These are phyloP conservation scores for Mylabris sibirica DNA, from an alignment of 2,888 invertebrate species.

Conservation along the genomic window DNA sequence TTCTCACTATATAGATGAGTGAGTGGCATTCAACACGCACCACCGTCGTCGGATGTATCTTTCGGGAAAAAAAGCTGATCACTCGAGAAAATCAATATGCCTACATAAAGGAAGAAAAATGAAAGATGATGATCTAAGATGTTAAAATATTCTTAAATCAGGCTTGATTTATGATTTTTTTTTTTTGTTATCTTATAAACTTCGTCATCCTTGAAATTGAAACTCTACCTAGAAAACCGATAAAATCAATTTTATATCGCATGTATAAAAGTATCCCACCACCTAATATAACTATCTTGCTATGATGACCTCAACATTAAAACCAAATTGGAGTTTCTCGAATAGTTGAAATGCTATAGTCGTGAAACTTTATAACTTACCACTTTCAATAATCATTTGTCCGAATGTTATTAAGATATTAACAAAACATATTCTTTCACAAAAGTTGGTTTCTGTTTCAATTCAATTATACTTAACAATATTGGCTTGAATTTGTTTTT, in stretches of 20 bases:
- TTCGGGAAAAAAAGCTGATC: not conserved
- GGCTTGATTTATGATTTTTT: conserved; percentile 1
- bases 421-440: not conserved
- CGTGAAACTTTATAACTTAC: not conserved
- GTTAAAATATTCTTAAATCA: conserved; percentile 8
- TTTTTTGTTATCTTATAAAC: not conserved
- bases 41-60: too few relatives aligned
- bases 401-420: not conserved
- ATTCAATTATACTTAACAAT: conserved; percentile 15
- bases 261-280: not conserved
- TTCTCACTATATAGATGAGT: not conserved
- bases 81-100: not conserved
- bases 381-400: not conserved
- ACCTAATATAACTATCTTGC: too few relatives aligned
- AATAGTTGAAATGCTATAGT: not conserved
- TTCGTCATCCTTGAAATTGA: conserved; percentile 8
- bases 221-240: conserved; percentile 15
- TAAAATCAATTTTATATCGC: conserved; percentile 22
- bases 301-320: not conserved
- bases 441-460: not conserved
- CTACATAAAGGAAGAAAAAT: not conserved
- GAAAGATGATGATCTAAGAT: conserved; percentile 5
- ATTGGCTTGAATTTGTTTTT: too few relatives aligned
- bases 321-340: not conserved
- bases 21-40: not conserved